A percentile compares a stretch with the other conserved stretches of the same genome.
These are phyloP conservation scores for Meles meles DNA, from an alignment of 2,113 vertebrate species.

Conservation along the genomic window DNA sequence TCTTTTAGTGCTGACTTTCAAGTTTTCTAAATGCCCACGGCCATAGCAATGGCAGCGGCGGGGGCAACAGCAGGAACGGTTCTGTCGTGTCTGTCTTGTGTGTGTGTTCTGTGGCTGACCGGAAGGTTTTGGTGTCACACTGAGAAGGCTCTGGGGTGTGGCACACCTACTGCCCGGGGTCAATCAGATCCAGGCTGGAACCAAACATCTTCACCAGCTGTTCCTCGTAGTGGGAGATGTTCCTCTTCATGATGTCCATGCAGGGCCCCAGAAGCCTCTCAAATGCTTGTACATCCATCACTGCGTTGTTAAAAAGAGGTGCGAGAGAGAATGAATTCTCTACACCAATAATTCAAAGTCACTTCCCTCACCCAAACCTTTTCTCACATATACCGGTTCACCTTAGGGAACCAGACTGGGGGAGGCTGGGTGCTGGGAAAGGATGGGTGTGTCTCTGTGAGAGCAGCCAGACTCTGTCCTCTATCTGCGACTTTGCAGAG, in stretches of 20 bases:
- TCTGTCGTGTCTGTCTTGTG: constrained; percentile 80
- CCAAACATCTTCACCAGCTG: constrained; percentile 99
- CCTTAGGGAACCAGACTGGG: not conserved
- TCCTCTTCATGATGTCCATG: constrained; percentile 99
- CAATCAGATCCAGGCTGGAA: constrained; percentile 95
- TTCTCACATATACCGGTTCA: not conserved
- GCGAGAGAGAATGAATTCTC: not conserved
- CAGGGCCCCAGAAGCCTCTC: constrained; percentile 98
- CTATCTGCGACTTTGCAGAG: not conserved
- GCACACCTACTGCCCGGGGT: constrained; percentile 86
- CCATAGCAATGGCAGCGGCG: constrained; percentile 82
- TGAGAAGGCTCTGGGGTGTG: constrained; percentile 81
- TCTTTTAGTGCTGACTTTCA: constrained; percentile 84
- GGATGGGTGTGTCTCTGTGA: not conserved
- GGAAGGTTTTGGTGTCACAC: constrained; percentile 83
- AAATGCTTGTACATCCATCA: constrained; percentile 98
- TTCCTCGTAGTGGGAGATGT: constrained; percentile 97
- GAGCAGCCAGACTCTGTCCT: not conserved
- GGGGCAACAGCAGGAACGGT: constrained; percentile 81
- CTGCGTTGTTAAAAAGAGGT: constrained; percentile 81
- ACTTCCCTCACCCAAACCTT: not conserved
- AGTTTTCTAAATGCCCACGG: constrained; percentile 84
- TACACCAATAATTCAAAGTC: not conserved
- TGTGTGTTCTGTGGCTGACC: constrained; percentile 84
- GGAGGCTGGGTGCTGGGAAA: not conserved